Base-by-base conservation (phyloP, 2,888 invertebrate species). In the Tenthredo amoena region DNA sequence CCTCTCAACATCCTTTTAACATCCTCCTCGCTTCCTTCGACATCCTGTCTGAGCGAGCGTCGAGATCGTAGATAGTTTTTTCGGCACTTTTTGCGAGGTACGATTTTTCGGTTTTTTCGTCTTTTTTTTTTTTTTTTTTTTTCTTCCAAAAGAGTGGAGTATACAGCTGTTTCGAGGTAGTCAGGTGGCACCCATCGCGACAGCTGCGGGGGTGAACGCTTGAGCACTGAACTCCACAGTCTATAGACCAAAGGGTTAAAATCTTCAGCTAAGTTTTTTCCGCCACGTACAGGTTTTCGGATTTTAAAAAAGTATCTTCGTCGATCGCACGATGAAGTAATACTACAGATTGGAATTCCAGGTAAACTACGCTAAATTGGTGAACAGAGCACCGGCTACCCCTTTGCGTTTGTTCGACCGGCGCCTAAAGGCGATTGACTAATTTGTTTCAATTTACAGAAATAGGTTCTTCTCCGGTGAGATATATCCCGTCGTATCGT, bases 151-250 rank as follows among this genome's bases (percentile, higher is more conserved):
- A n/a, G 62, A 82, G 83, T 87, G 86, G 86, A 86, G 81, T 79
- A 88, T 91, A 91, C 91, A 91, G 91, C 92, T 91, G 91, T 90
- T 89, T 86, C 86, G 88, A 85, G 34, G 87, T 87, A 91, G 91
- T 92, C 92, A 92, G 91, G 91, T 92, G 91, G 91, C 89, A 88
- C 89, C 86, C 89, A 87, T 86, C 87, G 86, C 90, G 91, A 91
- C 91, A 92, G 92, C 92, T 92, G 92, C 89, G 91, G 89, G 92
- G 91, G 92, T 90, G 92, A 89, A 88, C 85, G 86, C 88, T 40
- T 31, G 31, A 62, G 62, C 21, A 77, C 77, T 55, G 77, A 77
- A 77, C 77, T 81, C 62, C 2, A n/a, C 81, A 15, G 83, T 68
- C 65, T 68, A n/a, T 47, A 65, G 31, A 71, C 31, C 31, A 79